Base-by-base conservation (phyloP, 1,140 invertebrate genomes). In the Tetramorium parvispinum region DNA sequence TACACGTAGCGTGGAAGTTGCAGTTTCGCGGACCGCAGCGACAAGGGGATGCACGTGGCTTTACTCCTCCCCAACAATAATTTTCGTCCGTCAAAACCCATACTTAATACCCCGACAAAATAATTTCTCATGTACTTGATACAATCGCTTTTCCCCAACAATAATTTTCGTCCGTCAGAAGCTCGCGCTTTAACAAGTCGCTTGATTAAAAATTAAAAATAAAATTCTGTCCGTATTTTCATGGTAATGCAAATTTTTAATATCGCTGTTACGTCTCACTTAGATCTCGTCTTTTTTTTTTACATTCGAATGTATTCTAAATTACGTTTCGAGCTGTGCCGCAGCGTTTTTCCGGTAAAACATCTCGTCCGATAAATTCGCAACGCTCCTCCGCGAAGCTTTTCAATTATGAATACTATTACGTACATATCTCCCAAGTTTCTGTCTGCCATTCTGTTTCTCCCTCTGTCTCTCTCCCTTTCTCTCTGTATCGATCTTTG, bases 381-480 rank as follows among this genome's bases (percentile, higher is more conserved):
- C 21, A 79, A 68, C 18, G n/a, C 24, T 21, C n/a, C 53, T 59
- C 40, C 55, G 13, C 7, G 53, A 61, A 49, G 51, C 55, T 83
- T 75, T 73, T 83, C 66, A 83, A 83, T 83, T 83, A 83, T 75
- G 68, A 83, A 75, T 75, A 46, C 5, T 10, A 43, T 13, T 37
- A n/a, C 75, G 21, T 78, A n/a, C 24, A 65, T 46, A 65, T 24
- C n/a, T 78, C 24, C 46, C 75, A 40, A 40, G 18, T 40, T 7
- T 46, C 11, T 46, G 43, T 32, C 32, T 32, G 32, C 32, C 32
- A 32, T 32, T 55, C 32, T 77, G 8, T 79, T 43, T 46, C 59
- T 21, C 3, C 4, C 32, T 32, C 32, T n/a, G n/a, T n/a, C 16
- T 59, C 53, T 37, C 51, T 40, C 53, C 6, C 32, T 10, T 18